Base-by-base conservation (phyloP, 1,140 invertebrate genomes). In the Drosophila mauritiana region DNA sequence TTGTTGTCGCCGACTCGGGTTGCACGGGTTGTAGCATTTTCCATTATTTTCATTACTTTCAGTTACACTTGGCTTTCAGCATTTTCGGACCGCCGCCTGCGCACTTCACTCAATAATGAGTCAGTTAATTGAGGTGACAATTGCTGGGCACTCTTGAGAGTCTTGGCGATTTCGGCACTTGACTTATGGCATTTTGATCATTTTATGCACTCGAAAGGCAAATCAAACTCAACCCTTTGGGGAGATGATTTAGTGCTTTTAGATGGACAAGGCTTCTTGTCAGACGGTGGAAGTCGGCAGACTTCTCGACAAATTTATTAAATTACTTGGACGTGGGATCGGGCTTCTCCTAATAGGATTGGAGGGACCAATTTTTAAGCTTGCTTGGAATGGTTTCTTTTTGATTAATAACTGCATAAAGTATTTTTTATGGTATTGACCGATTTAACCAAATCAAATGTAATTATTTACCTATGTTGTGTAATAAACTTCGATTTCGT, bases 71-170 rank as follows among this genome's bases (percentile, higher is more conserved):
- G 61, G 42, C 57, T 17, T 37, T 55, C 39, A 20, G 54, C 15
- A 39, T 68, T 82, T 61, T 74, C 39, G 62, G 56, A 54, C 52
- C 37, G 34, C 34, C 48, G 56, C 22, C 75, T 34, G 61, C 48
- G 76, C 72, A 88, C 79, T 81, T 63, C 58, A 82, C 63, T 88
- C 59, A 82, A 82, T 86, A 82, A 88, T 88, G 79, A 88, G 79
- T 49, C 78, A 83, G 83, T 89, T 88, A 88, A 88, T 88, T 89
- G 83, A 89, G 84, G 83, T 84, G 83, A 88, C 83, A 89, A 83
- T 80, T 77, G 83, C 55, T 64, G 59, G 62, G 49, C 73, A 57
- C 53, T 51, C 67, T 78, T 48, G 62, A 54, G 67, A 75, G 78
- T 59, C 55, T 56, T 22, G 27, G 15, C 12, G 43, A 10, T 22